Evolutionary conservation across 2,888 invertebrate species (phyloP), one percentile per base, ranked within the genome.

Genomic region (Cephus sareptanus): DNA sequence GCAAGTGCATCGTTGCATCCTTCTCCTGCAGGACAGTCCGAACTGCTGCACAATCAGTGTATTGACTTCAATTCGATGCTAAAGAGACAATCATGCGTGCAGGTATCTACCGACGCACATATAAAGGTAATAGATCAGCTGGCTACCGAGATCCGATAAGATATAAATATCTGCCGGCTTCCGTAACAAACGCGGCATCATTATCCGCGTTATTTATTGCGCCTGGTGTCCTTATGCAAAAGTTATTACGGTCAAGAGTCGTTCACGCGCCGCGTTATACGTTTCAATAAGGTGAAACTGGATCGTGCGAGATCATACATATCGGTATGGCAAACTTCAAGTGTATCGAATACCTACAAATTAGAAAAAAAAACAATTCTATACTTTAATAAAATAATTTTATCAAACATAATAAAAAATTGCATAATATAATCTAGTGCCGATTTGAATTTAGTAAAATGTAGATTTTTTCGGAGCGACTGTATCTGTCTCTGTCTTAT

Each of bases 81-180:
- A 79, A 81, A 80, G 80, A 81, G 80, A 81, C 80, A 80, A 81
- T 81, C 81, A 79, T 69, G 74, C 74, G 68, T 68, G 69, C 79
- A 69, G 74, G 9, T 56, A 56, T 23, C 23, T 56, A 56, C 56
- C 56, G 56, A 56, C 56, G 56, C 56, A 56, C 23, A 23, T 56
- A 56, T 56, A 56, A 56, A 78, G 76, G 80, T 79, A 81, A 81
- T 81, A 81, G 81, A 81, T 81, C 81, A 79, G 77, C 69, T 56
- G 56, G 74, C 31, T 11, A n/a, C 75, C 69, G 73, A 79, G 79
- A 79, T 79, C 74, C 76, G 77, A 79, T 79, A 79, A 77, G 79
- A 79, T 79, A 79, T 79, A 75, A 77, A 77, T 79, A 79, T 37
- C 74, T 30, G 15, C 23, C 15, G 71, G 71, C 71, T 71, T 71